Evolutionary conservation across 2,797 vertebrate genomes (phyloP).

Genomic region (Halcyon smyrnensis): DNA sequence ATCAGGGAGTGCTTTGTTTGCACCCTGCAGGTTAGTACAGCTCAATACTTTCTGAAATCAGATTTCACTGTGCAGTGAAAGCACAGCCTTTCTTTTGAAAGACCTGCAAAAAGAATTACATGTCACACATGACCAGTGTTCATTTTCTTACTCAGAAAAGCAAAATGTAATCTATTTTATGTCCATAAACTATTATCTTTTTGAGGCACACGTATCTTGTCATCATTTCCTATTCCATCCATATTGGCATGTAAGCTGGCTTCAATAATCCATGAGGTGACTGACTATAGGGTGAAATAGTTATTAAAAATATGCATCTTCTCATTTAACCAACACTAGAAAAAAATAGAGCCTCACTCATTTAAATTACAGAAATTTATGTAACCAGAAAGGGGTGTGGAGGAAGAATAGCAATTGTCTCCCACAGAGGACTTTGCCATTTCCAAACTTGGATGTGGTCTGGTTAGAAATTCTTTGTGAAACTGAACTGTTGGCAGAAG

Average conservation of each 20-base stretch:
- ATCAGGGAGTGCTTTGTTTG: neutral
- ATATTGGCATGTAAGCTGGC: neutral
- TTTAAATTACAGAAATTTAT: neutral
- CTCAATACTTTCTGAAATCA: neutral
- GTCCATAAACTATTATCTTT: neutral
- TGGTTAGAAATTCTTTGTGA: neutral
- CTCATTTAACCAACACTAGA: neutral
- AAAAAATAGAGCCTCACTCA: neutral
- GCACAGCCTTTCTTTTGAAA: neutral
- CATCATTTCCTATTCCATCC: neutral
- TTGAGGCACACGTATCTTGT: neutral
- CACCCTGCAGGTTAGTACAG: neutral
- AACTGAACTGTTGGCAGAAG: neutral
- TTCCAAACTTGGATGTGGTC: neutral
- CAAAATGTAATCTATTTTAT: neutral
- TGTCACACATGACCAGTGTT: accelerated
- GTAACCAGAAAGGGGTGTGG: neutral
- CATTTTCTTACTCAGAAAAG: neutral
- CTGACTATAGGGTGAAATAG: neutral
- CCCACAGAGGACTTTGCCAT: neutral
- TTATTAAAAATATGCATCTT: neutral
- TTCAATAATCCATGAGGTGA: neutral
- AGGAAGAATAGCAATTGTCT: neutral
- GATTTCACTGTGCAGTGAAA: neutral
- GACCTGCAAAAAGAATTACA: neutral